Evolutionary conservation across 2,888 invertebrate genomes (phyloP), one percentile per base, ranked within the genome.

Genomic region (Polia nebulosa): DNA sequence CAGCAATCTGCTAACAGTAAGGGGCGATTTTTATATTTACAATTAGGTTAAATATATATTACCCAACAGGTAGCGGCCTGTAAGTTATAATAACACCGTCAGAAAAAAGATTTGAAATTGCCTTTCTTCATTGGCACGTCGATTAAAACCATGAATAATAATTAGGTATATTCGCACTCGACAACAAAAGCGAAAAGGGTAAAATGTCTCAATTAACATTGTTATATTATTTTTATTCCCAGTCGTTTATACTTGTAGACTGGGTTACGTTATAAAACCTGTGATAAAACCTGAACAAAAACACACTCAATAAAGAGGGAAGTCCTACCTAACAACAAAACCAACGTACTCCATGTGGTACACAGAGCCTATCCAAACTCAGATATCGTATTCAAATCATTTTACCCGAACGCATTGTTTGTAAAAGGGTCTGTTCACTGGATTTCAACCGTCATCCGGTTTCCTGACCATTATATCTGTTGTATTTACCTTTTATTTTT

Each of bases 391-490:
- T 73, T 64, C 57, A 61, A 32, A 64, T 64, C 55, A 57, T 39
- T 70, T 59, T 60, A 70, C 49, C 44, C 39, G 0, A 52, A 59
- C 47, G 55, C 49, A 66, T 80, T 81, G 81, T 81, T 67, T 62
- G 74, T 11, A 51, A 81, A 74, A 71, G 68, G 81, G 36, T 59
- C 66, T 51, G 55, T 67, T 57, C 27, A 32, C 51, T 59, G 68
- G 36, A 59, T 71, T 65, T 72, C 66, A 67, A 39, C 41, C 45
- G 34, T 29, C 57, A 45, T 72, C 65, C 66, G 72, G 71, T 72
- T 78, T 70, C 66, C 70, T 78, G 68, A n/a, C 59, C 62, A 53
- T 41, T 53, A 63, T 64, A 61, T 78, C 58, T 78, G 61, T 59
- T 61, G 71, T 78, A 52, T 63, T 73, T 66, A 51, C 32, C 49